Evolutionary conservation across 2,797 vertebrate genomes (phyloP).

Genomic region (Urosaurus nigricauda): DNA sequence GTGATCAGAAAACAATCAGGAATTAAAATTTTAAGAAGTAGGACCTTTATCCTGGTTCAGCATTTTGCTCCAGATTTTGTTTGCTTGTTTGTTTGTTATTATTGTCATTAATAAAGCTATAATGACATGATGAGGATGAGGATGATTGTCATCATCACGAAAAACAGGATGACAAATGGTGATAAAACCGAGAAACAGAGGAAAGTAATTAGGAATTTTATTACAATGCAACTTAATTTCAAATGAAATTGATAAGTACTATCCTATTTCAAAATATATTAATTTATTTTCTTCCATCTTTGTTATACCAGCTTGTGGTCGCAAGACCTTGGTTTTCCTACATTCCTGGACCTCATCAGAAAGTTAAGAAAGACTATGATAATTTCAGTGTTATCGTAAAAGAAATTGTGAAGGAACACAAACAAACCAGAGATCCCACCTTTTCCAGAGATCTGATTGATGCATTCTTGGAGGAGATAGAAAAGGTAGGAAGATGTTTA

Average conservation of each 20-base stretch:
- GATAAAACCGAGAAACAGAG: no score
- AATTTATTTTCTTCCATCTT: background rate
- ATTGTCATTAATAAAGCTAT: no score
- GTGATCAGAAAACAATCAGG: no score
- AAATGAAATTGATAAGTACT: background rate
- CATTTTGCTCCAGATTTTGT: no score
- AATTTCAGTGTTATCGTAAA: slow-evolving; percentile 49
- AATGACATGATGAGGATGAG: no score
- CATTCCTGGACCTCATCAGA: slow-evolving; percentile 78
- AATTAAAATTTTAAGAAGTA: no score
- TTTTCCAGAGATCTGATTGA: slow-evolving; percentile 80
- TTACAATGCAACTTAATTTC: background rate
- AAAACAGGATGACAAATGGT: no score
- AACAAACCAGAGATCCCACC: slow-evolving; percentile 71
- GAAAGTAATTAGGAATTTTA: no score
- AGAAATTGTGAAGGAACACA: slow-evolving; percentile 73
- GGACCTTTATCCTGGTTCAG: no score
- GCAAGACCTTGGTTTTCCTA: slow-evolving; percentile 37
- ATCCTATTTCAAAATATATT: no score
- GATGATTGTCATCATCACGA: no score
- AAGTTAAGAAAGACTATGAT: slow-evolving; percentile 43
- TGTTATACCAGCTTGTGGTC: slow-evolving; percentile 14
- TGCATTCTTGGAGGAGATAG: slow-evolving; percentile 79
- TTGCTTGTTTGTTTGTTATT: no score
- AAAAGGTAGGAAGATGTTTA: slow-evolving; percentile 67